Percentiles rank a stretch among this genome's conserved stretches.
Evolutionary conservation across 2,888 invertebrate genomes (phyloP).

Genomic region (Limnephilus rhombicus): DNA sequence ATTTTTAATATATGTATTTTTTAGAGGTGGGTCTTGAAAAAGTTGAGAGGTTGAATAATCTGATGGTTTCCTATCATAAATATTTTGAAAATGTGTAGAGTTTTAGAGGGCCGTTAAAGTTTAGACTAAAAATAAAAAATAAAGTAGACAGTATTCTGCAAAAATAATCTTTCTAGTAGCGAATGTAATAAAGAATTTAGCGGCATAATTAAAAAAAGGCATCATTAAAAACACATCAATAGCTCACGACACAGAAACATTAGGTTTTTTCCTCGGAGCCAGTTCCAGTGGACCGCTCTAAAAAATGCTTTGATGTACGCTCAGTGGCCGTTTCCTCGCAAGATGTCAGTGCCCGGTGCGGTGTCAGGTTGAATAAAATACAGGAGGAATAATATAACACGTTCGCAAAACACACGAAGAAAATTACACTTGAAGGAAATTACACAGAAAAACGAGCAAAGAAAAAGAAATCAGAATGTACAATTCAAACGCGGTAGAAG

Average conservation of each 20-base stretch:
- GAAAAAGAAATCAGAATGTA: no score
- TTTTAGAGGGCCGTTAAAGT: not conserved
- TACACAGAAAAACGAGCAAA: not conserved
- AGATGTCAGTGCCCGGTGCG: not conserved
- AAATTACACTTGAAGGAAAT: not conserved
- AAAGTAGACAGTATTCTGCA: constrained; percentile 18
- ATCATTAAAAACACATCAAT: constrained; percentile 62
- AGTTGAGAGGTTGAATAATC: no score
- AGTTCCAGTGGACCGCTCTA: constrained; percentile 20
- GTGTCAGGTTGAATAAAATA: not conserved
- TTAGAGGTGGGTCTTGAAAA: no score
- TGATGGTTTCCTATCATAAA: no score
- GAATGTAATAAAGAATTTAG: constrained; percentile 36
- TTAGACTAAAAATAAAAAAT: no score
- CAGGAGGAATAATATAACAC: not conserved
- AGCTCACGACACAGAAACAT: constrained; percentile 54
- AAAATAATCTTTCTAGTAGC: constrained; percentile 31
- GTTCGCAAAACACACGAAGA: not conserved
- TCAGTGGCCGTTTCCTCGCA: not conserved
- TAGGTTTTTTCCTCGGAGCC: constrained; percentile 38
- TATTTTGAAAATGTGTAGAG: not conserved
- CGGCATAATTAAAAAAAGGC: constrained; percentile 55
- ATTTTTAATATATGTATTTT: no score
- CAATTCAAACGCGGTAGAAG: no score
- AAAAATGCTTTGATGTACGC: constrained; percentile 55